phyloP scores from a whole-genome alignment of 2,113 vertebrate genomes.

The Thamnophis sirtalis region DNA sequence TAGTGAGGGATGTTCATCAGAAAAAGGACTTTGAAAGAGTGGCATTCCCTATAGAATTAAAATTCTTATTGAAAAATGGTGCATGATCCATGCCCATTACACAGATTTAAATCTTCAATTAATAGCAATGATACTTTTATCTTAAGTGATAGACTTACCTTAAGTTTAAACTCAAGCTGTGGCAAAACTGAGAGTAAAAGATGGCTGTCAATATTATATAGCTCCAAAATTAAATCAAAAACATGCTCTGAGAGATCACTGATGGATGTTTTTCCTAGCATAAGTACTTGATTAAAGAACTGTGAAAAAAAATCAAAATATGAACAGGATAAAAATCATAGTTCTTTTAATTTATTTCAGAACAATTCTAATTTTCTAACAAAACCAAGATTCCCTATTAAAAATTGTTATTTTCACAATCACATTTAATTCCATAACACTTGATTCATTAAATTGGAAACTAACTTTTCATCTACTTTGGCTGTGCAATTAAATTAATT shows the following conservation, averaged over 20 bases:
- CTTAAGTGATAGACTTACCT: constrained; percentile 72
- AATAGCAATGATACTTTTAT: background rate
- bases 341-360: background rate
- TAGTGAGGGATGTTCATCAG: background rate
- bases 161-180: constrained; percentile 97
- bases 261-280: constrained; percentile 98
- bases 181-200: constrained; percentile 97
- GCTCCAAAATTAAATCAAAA: constrained; percentile 95
- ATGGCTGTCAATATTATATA: constrained; percentile 98
- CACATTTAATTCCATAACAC: background rate
- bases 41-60: background rate
- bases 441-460: accelerated
- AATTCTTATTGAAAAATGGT: background rate
- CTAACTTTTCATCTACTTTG: background rate
- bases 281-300: constrained; percentile 99
- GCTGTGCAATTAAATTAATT: background rate
- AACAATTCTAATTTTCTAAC: background rate
- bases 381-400: background rate
- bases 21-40: background rate
- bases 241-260: constrained; percentile 97
- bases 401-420: background rate
- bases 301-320: constrained; percentile 56
- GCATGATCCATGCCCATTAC: background rate
- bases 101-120: background rate
- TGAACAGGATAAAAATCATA: background rate